A percentile compares a stretch with the other conserved stretches of the same genome.
Conservation (phyloP, 2,888 invertebrate species). For the Microplitis manilae region DNA sequence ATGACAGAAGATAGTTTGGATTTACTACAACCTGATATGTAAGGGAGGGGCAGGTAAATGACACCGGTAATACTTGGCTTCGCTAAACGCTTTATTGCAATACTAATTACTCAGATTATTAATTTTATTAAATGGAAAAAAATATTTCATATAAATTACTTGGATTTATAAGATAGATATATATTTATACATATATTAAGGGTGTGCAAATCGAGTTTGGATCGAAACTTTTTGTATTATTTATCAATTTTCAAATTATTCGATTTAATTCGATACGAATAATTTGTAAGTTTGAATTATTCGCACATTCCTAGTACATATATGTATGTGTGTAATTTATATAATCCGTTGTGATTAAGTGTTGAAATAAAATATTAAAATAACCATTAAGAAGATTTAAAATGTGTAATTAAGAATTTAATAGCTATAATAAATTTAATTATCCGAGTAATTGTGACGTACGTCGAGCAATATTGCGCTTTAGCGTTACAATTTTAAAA, state of each 20-base stretch:
- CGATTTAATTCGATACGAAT: no score
- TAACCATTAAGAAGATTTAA: background rate
- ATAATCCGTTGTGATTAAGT: background rate
- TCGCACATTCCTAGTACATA: no score
- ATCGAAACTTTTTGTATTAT: no score
- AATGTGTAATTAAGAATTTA: background rate
- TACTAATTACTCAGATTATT: conserved; percentile 52
- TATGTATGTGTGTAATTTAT: background rate
- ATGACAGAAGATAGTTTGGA: conserved; percentile 65
- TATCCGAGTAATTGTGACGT: conserved; percentile 64
- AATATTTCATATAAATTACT: background rate
- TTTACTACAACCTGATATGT: conserved; percentile 70
- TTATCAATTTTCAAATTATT: no score
- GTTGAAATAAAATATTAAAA: no score
- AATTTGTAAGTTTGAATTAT: no score
- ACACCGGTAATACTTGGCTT: conserved; percentile 68
- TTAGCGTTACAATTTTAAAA: conserved; percentile 49
- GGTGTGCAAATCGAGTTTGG: no score
- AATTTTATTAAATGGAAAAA: background rate
- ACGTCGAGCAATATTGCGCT: conserved; percentile 59
- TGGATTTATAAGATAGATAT: background rate
- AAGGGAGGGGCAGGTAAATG: conserved; percentile 59
- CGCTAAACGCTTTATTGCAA: conserved; percentile 65
- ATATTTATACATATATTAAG: no score
- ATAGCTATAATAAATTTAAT: background rate